phyloP scores from a whole-genome alignment of 2,113 vertebrate genomes.

The Anhinga anhinga region DNA sequence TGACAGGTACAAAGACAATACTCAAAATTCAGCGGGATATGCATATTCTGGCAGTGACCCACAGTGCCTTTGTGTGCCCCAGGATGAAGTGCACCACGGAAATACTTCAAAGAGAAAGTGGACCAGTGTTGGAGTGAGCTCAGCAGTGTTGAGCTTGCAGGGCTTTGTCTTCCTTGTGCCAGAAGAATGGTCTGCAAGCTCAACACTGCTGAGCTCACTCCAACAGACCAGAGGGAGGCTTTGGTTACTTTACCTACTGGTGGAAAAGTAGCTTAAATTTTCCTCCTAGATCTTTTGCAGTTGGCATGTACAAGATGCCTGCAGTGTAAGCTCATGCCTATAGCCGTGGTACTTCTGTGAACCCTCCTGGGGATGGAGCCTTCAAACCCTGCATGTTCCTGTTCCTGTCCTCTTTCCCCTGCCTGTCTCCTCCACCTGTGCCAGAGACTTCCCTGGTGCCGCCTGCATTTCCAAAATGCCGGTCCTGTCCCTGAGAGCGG shows the following conservation, averaged over 20 bases:
- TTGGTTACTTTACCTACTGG: background rate
- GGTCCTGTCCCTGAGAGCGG: background rate
- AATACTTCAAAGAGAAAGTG: background rate
- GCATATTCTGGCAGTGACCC: background rate
- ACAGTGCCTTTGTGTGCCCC: background rate
- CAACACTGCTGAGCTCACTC: no score
- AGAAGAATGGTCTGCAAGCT: no score
- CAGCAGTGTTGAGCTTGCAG: no score
- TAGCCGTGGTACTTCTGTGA: rapidly evolving
- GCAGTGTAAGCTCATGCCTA: background rate
- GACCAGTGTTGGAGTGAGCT: no score
- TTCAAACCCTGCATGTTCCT: background rate
- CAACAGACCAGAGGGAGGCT: no score
- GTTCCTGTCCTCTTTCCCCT: background rate
- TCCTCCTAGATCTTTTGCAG: background rate
- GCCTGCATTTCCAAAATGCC: background rate
- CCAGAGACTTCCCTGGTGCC: rapidly evolving
- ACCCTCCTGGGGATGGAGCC: background rate
- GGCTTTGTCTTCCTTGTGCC: no score
- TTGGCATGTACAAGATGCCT: rapidly evolving
- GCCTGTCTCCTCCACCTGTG: background rate
- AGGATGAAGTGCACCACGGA: rapidly evolving
- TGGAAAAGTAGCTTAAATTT: background rate
- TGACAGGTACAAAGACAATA: background rate
- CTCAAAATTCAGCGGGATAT: background rate